Base-by-base conservation (phyloP, 2,888 invertebrate species). In the Dorcus hopei region DNA sequence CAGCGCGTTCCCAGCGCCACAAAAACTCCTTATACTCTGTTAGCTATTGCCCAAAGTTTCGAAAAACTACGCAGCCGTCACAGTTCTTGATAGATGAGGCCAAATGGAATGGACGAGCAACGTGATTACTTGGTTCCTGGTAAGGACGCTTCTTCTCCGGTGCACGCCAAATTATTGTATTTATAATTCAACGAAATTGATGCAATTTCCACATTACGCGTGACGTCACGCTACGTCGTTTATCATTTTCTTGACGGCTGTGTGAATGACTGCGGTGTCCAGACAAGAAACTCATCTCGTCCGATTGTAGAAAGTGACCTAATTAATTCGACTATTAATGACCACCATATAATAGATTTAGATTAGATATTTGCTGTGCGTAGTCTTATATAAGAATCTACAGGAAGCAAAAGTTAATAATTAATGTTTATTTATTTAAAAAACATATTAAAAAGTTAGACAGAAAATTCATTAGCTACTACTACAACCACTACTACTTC, bases 151-250 rank as follows among this genome's bases (percentile, higher is more conserved):
- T 47, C 47, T 33, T 33, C 49, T 38, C 40, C 58, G 41, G 52
- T 53, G 54, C 58, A 58, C 58, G 50, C 45, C 57, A 54, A 58
- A 58, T 58, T 58, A 58, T 58, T 58, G 53, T 58, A 58, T 58
- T 59, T 59, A 56, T 59, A 59, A 59, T 59, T 59, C 56, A 68
- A 71, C 69, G 66, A 73, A 75, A 73, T 74, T 73, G 71, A 67
- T 65, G 73, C 74, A 75, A 76, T 76, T 75, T 76, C 70, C 74
- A 71, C 72, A 71, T 76, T 76, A 76, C 67, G 69, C 72, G 72
- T 74, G 72, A 74, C 71, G 71, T 71, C 68, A 63, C 61, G 62
- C 49, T 52, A 45, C 63, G 64, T 70, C 70, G 71, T 74, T 70
- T 67, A 71, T 73, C 71, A 65, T 63, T 55, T 45, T 45, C 45